Evolutionary conservation across 2,797 vertebrate species (phyloP), one percentile per base, ranked within the genome.

Genomic region (Clarias platycephalus): DNA sequence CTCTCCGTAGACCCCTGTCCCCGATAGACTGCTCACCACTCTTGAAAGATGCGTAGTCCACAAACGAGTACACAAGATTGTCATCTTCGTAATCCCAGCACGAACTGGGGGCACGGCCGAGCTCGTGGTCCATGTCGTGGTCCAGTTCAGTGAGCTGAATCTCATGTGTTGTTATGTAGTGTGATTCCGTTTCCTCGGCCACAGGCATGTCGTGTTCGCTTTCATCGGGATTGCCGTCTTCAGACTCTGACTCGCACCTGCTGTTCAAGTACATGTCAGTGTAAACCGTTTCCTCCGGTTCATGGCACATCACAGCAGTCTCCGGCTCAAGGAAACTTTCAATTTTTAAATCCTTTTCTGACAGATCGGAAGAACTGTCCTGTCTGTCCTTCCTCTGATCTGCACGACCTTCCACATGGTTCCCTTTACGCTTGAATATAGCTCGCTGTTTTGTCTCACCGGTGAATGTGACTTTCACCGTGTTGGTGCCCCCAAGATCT

Each of bases 111-210:
- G 82, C 97, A 20, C 95, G 94, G 0, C 96, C 97, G 63, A 97
- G 94, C 84, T 98, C 97, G 89, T 95, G 96, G 62, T 96, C 95
- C 0, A 95, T 94, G 80, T 98, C 97, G 92, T 98, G 97, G 86
- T 98, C 98, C 84, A 97, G 95, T 90, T 99, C 98, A 0, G 96
- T 98, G 84, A 99, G 92, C 91, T 99, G 98, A 93, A 99, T 99
- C 90, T 99, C 98, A 66, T 97, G 98, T 55, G 98, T 99, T 68
- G 96, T 98, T 91, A 99, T 99, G 80, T 98, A 99, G 94, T 98
- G 98, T 0, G 96, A 94, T 90, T 98, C 97, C 87, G 96, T 96
- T 77, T 98, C 97, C 89, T 96, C 96, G 70, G 92, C 92, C 75
- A 89, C 88, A 5, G 88, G 90, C 84, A 55, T 26, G 8, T 93